These are phyloP conservation scores for Hippasteria phrygiana DNA, from an alignment of 53 echinoderm and acorn worm species.

Conservation along the genomic window DNA sequence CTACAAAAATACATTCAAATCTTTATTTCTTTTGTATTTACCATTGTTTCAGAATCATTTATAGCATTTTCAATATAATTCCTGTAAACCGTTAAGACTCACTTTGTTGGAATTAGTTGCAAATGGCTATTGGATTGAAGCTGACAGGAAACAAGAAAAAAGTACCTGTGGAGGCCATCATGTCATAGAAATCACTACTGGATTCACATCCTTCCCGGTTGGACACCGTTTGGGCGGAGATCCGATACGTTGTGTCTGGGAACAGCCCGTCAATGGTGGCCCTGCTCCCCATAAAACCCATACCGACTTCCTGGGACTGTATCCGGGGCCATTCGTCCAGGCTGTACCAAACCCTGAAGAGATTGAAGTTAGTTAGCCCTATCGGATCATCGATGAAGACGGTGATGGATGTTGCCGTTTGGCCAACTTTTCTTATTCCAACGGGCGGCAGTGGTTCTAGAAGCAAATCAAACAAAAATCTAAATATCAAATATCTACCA, in stretches of 20 bases:
- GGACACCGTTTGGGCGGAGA: constrained; percentile 47
- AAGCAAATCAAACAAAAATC: no score
- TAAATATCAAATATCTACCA: no score
- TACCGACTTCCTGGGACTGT: constrained; percentile 1
- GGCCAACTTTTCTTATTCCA: neutral
- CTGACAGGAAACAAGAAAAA: neutral
- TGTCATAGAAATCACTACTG: constrained; percentile 20
- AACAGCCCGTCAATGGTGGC: constrained; percentile 42
- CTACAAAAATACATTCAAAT: no score
- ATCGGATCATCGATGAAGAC: neutral
- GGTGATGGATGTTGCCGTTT: constrained; percentile 9
- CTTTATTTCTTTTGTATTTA: no score
- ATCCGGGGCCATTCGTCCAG: neutral
- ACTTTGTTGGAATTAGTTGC: no score
- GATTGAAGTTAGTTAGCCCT: neutral
- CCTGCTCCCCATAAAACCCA: neutral
- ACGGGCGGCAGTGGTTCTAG: constrained; percentile 16
- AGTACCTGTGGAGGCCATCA: constrained; percentile 44
- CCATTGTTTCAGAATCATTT: no score
- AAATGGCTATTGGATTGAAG: no score
- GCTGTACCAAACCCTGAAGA: constrained; percentile 35
- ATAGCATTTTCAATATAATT: no score
- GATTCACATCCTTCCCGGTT: constrained; percentile 24
- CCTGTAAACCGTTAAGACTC: no score
- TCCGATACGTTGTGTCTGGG: constrained; percentile 62